phyloP scores from a whole-genome alignment of 2,888 invertebrate genomes.

The Serrognathus titanus region DNA sequence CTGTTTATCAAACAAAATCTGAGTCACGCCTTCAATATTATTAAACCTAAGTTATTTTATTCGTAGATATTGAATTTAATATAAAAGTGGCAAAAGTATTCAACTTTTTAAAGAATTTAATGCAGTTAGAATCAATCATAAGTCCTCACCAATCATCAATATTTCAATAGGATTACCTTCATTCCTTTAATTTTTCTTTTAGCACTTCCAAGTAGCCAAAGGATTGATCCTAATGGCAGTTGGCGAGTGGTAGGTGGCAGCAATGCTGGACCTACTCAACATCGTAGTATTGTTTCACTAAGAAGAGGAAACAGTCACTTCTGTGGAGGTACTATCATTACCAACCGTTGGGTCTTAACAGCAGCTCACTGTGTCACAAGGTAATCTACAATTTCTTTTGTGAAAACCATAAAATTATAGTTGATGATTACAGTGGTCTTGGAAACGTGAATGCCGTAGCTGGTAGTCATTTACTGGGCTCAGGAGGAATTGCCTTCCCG shows the following conservation, averaged over 20 bases:
- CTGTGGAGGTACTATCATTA: slow-evolving; percentile 53
- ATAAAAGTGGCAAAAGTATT: too few relatives aligned
- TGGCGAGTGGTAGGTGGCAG: slow-evolving; percentile 50
- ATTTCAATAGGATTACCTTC: too few relatives aligned
- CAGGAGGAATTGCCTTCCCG: slow-evolving; percentile 48
- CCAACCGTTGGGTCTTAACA: slow-evolving; percentile 44
- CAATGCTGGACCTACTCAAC: slow-evolving; percentile 43
- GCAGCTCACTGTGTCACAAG: slow-evolving; percentile 52
- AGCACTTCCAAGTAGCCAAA: neutral
- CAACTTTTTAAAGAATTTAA: too few relatives aligned
- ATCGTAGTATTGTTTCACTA: slow-evolving; percentile 50
- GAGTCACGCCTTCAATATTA: too few relatives aligned
- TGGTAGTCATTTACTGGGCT: slow-evolving; percentile 50
- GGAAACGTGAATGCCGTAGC: slow-evolving; percentile 42
- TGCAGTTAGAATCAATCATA: too few relatives aligned
- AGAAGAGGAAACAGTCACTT: slow-evolving; percentile 43
- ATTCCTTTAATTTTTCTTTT: neutral
- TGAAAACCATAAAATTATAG: neutral
- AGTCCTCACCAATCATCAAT: too few relatives aligned
- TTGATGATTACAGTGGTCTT: too few relatives aligned
- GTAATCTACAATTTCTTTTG: slow-evolving; percentile 30
- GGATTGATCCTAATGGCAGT: slow-evolving; percentile 7
- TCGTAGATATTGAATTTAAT: too few relatives aligned
- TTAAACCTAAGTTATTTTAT: too few relatives aligned
- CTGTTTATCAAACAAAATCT: too few relatives aligned